phyloP scores from a whole-genome alignment of 2,113 vertebrate genomes.

The Azemiops feae region DNA sequence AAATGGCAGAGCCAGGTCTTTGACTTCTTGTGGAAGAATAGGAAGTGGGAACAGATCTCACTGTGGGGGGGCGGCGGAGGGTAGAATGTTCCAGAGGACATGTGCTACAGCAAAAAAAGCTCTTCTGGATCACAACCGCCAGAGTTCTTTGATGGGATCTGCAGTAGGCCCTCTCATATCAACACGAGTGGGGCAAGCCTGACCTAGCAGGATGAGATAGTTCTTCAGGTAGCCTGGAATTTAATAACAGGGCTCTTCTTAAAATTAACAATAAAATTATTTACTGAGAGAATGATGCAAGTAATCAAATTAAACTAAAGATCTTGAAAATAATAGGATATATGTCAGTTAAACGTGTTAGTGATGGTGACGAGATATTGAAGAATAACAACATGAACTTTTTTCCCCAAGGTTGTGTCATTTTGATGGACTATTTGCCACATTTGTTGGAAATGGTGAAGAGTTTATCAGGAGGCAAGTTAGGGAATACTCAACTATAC shows the following conservation, averaged over 20 bases:
- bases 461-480: background rate
- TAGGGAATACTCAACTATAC: background rate
- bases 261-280: background rate
- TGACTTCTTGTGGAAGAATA: background rate
- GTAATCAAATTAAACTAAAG: background rate
- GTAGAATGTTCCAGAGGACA: background rate
- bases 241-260: background rate
- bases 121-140: background rate
- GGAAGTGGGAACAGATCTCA: background rate
- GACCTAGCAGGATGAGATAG: background rate
- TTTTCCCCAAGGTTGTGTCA: background rate
- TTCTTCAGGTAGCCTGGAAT: background rate
- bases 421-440: background rate
- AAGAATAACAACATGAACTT: background rate
- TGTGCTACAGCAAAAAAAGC: background rate
- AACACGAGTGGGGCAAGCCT: background rate
- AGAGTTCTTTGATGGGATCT: background rate
- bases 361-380: background rate
- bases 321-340: background rate
- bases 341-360: background rate
- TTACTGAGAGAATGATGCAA: background rate
- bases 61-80: background rate
- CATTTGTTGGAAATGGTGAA: background rate
- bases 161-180: background rate
- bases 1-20: background rate